Percentiles rank a stretch among this genome's conserved stretches.
phyloP scores from a whole-genome alignment of 2,888 invertebrate species.

The Sericinus montela region DNA sequence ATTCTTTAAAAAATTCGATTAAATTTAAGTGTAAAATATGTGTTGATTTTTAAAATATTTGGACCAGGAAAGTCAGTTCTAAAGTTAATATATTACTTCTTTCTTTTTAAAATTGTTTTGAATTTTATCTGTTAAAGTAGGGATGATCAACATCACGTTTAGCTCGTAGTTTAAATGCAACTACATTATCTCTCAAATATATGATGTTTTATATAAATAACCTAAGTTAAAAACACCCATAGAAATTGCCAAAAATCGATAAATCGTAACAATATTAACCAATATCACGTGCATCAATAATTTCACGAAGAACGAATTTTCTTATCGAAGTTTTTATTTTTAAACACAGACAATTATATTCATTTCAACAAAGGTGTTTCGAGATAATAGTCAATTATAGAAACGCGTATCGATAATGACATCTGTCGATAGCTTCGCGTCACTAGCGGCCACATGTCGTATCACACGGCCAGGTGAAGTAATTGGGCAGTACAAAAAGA shows the following conservation, averaged over 20 bases:
- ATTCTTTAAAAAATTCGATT: too few relatives aligned
- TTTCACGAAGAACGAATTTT: neutral
- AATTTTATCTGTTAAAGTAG: too few relatives aligned
- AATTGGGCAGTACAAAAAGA: conserved; percentile 49
- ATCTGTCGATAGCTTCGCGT: conserved; percentile 34
- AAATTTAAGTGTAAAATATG: too few relatives aligned
- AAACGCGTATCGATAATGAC: conserved; percentile 21
- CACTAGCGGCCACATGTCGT: conserved; percentile 49
- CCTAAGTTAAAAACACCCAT: too few relatives aligned
- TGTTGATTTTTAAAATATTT: too few relatives aligned
- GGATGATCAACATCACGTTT: too few relatives aligned
- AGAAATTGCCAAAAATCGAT: neutral
- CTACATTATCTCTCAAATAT: too few relatives aligned
- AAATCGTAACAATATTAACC: neutral
- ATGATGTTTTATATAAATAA: too few relatives aligned
- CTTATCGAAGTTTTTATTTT: neutral
- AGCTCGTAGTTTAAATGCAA: too few relatives aligned
- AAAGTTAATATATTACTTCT: too few relatives aligned
- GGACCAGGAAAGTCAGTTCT: too few relatives aligned
- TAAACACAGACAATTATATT: neutral
- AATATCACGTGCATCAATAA: neutral
- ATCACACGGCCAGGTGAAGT: conserved; percentile 47
- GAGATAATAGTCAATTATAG: conserved; percentile 14
- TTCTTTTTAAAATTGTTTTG: too few relatives aligned
- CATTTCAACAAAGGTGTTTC: conserved; percentile 1